Percentiles rank a stretch among this genome's conserved stretches.
Evolutionary conservation across 2,113 vertebrate genomes (phyloP).

Genomic region (Eleginops maclovinus): DNA sequence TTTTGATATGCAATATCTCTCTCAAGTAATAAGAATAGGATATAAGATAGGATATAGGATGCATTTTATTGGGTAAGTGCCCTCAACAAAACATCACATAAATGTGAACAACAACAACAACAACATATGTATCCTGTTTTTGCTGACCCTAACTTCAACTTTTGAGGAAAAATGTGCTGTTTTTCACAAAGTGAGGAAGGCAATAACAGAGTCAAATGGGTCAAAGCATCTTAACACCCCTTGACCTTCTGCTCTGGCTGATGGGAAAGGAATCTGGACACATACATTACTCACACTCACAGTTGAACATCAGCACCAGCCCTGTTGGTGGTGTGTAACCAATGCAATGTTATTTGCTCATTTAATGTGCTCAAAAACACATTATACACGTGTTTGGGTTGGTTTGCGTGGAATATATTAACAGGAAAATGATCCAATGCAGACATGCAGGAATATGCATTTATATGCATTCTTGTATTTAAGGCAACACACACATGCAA

Average conservation of each 20-base stretch:
- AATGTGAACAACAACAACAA: neutral
- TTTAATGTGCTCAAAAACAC: neutral
- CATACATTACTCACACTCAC: slow-evolving; percentile 38
- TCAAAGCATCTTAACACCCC: slow-evolving; percentile 13
- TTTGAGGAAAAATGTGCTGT: slow-evolving; percentile 15
- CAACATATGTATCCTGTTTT: neutral
- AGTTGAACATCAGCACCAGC: slow-evolving; percentile 1
- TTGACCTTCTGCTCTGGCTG: slow-evolving; percentile 22
- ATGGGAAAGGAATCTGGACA: slow-evolving; percentile 45
- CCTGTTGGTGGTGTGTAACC: neutral
- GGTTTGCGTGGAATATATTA: neutral
- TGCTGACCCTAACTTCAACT: neutral
- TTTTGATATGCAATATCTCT: neutral
- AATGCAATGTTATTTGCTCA: neutral
- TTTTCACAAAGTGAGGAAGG: slow-evolving; percentile 5
- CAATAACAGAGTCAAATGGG: slow-evolving; percentile 37
- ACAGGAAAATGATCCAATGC: neutral
- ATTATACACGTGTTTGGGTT: neutral
- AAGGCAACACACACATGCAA: no score
- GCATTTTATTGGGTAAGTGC: neutral
- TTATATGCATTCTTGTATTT: neutral
- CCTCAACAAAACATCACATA: slow-evolving; percentile 5
- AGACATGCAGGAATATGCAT: neutral
- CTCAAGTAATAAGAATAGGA: neutral
- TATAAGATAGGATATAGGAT: neutral